These are phyloP conservation scores for Magallana angulata DNA, from an alignment of 1,140 invertebrate species.

Conservation along the genomic window DNA sequence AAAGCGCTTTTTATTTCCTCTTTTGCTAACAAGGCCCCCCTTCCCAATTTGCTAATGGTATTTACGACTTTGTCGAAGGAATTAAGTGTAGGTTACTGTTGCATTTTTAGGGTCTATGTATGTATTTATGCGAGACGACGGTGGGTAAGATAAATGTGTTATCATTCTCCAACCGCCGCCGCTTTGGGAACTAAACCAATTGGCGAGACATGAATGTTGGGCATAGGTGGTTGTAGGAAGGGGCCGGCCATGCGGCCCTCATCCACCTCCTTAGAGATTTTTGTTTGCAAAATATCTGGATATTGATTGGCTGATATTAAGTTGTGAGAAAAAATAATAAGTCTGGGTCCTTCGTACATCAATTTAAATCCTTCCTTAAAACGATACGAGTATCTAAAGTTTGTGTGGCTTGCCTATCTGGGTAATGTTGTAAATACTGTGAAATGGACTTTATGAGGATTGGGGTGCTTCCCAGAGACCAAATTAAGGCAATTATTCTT, in stretches of 20 bases:
- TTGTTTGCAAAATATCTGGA: neutral
- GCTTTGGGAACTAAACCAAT: constrained; percentile 48
- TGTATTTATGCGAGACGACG: constrained; percentile 23
- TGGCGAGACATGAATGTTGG: constrained; percentile 42
- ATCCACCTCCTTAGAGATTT: neutral
- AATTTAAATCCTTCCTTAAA: constrained; percentile 44
- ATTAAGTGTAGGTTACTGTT: constrained; percentile 31
- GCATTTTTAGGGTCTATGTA: constrained; percentile 30
- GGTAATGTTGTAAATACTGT: constrained; percentile 40
- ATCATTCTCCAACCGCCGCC: constrained; percentile 16
- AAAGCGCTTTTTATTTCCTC: constrained; percentile 28
- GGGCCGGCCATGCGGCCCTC: constrained; percentile 42
- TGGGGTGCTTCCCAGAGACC: constrained; percentile 4
- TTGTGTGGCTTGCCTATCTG: neutral
- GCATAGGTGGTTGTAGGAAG: constrained; percentile 34
- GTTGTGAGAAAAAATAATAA: neutral
- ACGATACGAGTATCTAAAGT: neutral
- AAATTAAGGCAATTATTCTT: too few species aligned
- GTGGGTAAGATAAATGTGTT: constrained; percentile 45
- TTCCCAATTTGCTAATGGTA: constrained; percentile 22
- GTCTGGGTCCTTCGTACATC: constrained; percentile 32
- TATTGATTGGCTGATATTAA: constrained; percentile 17
- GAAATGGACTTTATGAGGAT: neutral
- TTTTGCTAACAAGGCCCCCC: neutral
- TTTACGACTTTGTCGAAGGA: constrained; percentile 33